Evolutionary conservation across 2,888 invertebrate species (phyloP).

Genomic region (Resseliella maxima): DNA sequence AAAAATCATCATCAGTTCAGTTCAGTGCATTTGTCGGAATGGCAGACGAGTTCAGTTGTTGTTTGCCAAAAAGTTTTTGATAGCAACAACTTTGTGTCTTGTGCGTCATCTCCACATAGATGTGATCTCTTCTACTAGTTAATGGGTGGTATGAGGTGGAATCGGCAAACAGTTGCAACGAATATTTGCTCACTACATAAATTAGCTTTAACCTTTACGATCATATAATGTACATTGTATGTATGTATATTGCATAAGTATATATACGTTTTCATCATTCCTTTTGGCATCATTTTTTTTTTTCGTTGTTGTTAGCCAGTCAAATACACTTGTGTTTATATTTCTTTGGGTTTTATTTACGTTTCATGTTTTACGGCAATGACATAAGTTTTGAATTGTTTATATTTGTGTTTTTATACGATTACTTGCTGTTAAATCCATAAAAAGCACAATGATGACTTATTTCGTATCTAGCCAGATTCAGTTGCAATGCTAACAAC

Average conservation of each 20-base stretch:
- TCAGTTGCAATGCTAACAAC: background rate
- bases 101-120: background rate
- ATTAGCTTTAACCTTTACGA: constrained; percentile 38
- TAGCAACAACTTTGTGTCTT: constrained; percentile 12
- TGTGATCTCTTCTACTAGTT: constrained; percentile 6
- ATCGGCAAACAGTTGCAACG: background rate
- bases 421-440: constrained; percentile 38
- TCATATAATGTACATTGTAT: background rate
- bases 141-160: background rate
- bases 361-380: constrained; percentile 23
- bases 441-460: constrained; percentile 28
- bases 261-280: background rate
- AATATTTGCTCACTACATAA: constrained; percentile 28
- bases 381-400: constrained; percentile 27
- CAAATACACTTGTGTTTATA: background rate
- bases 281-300: background rate
- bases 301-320: background rate
- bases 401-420: constrained; percentile 23
- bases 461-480: constrained; percentile 14
- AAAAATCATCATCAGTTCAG: constrained; percentile 38
- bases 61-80: constrained; percentile 28
- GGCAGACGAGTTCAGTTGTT: constrained; percentile 6
- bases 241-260: background rate
- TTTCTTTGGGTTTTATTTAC: background rate
- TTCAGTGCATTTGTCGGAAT: constrained; percentile 16